Evolutionary conservation across 2,113 vertebrate genomes (phyloP).

Genomic region (Oxygymnocypris stewartii): DNA sequence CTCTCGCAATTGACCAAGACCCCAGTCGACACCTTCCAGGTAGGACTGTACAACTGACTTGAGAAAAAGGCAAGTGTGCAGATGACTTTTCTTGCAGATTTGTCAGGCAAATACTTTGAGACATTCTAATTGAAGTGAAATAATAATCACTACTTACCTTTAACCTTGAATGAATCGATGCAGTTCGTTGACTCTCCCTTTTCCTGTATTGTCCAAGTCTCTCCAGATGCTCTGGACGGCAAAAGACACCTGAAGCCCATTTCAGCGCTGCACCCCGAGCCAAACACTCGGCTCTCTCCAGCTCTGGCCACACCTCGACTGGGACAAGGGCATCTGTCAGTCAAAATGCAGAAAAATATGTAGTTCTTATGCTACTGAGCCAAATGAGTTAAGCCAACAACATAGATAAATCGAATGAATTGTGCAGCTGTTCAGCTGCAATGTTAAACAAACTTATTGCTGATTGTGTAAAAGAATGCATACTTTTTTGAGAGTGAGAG

Average conservation of each 20-base stretch:
- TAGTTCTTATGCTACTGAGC: not conserved
- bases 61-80: not conserved
- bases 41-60: constrained; percentile 94
- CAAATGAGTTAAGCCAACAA: not conserved
- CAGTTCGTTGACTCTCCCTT: constrained; percentile 87
- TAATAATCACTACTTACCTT: constrained; percentile 77
- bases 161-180: constrained; percentile 88
- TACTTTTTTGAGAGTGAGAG: not conserved
- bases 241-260: constrained; percentile 95
- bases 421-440: not conserved
- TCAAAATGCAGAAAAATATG: constrained; percentile 10
- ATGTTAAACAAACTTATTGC: not conserved
- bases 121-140: not conserved
- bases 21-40: constrained; percentile 87
- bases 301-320: constrained; percentile 73
- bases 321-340: constrained; percentile 49
- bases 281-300: constrained; percentile 85
- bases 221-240: constrained; percentile 86
- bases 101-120: not conserved
- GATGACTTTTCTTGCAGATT: not conserved
- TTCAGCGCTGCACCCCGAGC: constrained; percentile 92
- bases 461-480: constrained; percentile 21
- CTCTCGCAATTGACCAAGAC: constrained; percentile 83
- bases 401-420: not conserved
- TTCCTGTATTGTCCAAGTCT: constrained; percentile 85